Evolutionary conservation across 1,140 invertebrate species (phyloP).

Genomic region (Trichogramma pretiosum): DNA sequence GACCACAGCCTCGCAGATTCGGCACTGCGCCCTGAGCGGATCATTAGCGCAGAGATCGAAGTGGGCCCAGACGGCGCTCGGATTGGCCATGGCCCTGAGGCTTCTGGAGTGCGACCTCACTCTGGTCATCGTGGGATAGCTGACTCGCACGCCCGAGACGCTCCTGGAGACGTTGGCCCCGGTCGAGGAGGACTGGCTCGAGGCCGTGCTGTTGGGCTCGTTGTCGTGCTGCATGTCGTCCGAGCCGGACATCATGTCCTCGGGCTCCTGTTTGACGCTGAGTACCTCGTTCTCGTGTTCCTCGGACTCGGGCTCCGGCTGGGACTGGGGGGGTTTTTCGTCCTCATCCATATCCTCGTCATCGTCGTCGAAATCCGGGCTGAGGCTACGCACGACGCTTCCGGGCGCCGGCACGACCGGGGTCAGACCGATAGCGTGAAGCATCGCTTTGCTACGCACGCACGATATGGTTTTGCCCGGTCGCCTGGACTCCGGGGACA

Average conservation of each 20-base stretch:
- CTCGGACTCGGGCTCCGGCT: not conserved
- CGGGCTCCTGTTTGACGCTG: constrained; percentile 39
- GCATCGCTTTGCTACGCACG: constrained; percentile 17
- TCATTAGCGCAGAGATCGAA: constrained; percentile 42
- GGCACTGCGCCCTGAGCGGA: constrained; percentile 39
- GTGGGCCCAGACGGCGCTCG: constrained; percentile 44
- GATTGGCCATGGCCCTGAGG: constrained; percentile 41
- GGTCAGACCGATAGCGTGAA: no score
- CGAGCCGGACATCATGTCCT: constrained; percentile 33
- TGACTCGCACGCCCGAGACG: not conserved
- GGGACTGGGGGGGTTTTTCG: not conserved
- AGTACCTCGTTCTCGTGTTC: constrained; percentile 3
- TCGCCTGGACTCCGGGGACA: constrained; percentile 11
- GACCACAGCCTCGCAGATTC: constrained; percentile 42
- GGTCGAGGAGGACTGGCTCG: not conserved
- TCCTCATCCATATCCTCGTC: not conserved
- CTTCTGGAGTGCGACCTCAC: constrained; percentile 41
- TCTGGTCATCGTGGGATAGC: constrained; percentile 21
- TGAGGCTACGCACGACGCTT: no score
- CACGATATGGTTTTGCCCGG: constrained; percentile 12
- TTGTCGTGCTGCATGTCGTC: constrained; percentile 28
- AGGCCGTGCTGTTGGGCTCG: not conserved
- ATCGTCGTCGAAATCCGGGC: no score
- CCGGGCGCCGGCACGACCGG: no score
- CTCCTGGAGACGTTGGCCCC: constrained; percentile 14